A percentile compares a stretch with the other conserved stretches of the same genome.
Conservation (phyloP, 2,797 vertebrate species). For the Gorsachius magnificus region DNA sequence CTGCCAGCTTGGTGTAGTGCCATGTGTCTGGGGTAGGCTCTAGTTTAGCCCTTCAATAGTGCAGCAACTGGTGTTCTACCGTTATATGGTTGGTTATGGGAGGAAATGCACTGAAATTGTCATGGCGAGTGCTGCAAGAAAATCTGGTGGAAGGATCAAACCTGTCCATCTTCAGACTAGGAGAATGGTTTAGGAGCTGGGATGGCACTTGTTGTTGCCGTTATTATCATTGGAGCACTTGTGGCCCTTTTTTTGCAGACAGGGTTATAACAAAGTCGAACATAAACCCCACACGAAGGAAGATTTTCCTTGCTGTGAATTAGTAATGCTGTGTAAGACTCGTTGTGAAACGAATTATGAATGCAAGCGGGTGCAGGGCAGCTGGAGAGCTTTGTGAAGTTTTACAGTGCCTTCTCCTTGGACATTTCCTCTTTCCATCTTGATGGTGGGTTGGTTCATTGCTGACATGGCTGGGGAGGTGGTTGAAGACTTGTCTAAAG, state of each 20-base stretch:
- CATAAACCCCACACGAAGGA: rapidly evolving
- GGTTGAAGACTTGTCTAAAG: background rate
- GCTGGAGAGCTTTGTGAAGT: background rate
- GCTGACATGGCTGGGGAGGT: background rate
- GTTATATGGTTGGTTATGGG: background rate
- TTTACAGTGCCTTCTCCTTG: background rate
- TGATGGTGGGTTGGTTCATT: rapidly evolving
- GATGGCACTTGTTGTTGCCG: background rate
- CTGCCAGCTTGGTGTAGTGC: background rate
- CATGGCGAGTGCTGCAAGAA: background rate
- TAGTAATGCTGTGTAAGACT: background rate
- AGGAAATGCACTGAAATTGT: background rate
- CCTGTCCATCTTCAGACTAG: background rate
- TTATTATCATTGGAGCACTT: background rate
- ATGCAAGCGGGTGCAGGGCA: background rate
- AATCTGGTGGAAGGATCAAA: background rate
- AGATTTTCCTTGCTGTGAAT: background rate
- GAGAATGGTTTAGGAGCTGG: background rate
- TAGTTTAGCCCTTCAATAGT: background rate
- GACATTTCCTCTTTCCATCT: background rate
- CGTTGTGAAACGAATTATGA: background rate
- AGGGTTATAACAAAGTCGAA: background rate
- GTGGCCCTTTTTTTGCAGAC: background rate
- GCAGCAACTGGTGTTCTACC: background rate
- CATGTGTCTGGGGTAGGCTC: background rate